A percentile compares a stretch with the other conserved stretches of the same genome.
Evolutionary conservation across 2,113 vertebrate species (phyloP).

Genomic region (Muscicapa adusta): DNA sequence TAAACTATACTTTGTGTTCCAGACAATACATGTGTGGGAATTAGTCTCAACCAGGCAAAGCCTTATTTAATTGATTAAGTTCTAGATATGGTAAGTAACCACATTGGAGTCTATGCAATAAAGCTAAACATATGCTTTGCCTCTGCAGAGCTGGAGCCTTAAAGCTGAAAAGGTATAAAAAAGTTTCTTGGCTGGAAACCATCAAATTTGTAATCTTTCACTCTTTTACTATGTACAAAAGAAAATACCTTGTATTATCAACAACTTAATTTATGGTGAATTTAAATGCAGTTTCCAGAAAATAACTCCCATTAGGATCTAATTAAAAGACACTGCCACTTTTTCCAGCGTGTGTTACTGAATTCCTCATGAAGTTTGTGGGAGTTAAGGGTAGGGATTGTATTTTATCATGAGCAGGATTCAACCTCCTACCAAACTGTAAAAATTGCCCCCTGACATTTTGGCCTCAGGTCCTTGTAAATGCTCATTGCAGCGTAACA

Average conservation of each 20-base stretch:
- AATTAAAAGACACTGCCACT: neutral
- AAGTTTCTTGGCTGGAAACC: neutral
- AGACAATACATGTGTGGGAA: neutral
- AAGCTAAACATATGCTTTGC: neutral
- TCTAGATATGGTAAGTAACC: constrained; percentile 30
- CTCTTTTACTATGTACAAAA: neutral
- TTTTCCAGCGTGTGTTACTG: neutral
- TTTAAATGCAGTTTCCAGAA: neutral
- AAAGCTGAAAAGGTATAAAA: constrained; percentile 17
- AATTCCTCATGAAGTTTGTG: neutral
- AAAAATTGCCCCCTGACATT: neutral
- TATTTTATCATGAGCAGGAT: neutral
- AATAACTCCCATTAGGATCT: neutral
- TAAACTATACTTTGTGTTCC: neutral
- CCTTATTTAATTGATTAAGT: constrained; percentile 21
- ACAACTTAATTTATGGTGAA: neutral
- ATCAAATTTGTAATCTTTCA: neutral
- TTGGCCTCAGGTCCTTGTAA: neutral
- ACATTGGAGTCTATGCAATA: neutral
- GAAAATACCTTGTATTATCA: neutral
- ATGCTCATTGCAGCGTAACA: neutral
- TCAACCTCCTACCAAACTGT: rapidly evolving
- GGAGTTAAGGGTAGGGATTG: neutral
- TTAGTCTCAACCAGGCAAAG: constrained; percentile 17
- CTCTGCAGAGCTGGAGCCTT: neutral